Conservation (phyloP, 1,140 invertebrate genomes). For the Rhopalosiphum padi region DNA sequence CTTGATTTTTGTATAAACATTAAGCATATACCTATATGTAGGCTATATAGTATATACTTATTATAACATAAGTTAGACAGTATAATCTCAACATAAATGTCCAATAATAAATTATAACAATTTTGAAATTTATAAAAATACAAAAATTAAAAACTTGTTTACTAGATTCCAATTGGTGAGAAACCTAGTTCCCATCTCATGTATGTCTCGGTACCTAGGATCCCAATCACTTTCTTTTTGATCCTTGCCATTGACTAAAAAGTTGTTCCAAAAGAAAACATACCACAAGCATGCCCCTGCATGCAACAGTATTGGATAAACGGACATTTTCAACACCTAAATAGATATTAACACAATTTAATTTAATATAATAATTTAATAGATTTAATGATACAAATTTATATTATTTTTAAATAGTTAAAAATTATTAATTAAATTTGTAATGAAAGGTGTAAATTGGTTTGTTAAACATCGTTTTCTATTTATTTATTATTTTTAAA, state of each 20-base stretch:
- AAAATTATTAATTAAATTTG: neutral
- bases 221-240: neutral
- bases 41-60: neutral
- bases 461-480: neutral
- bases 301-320: slow-evolving; percentile 4
- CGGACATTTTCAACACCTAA: slow-evolving; percentile 28
- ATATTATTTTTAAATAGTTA: neutral
- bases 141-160: neutral
- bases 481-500: neutral
- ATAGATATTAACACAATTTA: neutral
- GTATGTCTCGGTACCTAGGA: neutral
- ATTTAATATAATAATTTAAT: neutral
- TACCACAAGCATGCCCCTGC: slow-evolving; percentile 20
- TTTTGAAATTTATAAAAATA: neutral
- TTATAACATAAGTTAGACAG: neutral
- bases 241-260: neutral
- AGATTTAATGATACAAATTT: neutral
- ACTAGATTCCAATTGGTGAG: slow-evolving; percentile 58
- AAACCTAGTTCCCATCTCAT: slow-evolving; percentile 40
- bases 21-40: neutral
- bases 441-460: neutral
- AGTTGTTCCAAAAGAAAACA: slow-evolving; percentile 32
- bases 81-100: neutral
- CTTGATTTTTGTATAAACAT: neutral
- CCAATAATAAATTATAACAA: neutral